Percentiles rank a stretch among this genome's conserved stretches.
Conservation (phyloP, 2,113 vertebrate genomes). For the Rafetus swinhoei region DNA sequence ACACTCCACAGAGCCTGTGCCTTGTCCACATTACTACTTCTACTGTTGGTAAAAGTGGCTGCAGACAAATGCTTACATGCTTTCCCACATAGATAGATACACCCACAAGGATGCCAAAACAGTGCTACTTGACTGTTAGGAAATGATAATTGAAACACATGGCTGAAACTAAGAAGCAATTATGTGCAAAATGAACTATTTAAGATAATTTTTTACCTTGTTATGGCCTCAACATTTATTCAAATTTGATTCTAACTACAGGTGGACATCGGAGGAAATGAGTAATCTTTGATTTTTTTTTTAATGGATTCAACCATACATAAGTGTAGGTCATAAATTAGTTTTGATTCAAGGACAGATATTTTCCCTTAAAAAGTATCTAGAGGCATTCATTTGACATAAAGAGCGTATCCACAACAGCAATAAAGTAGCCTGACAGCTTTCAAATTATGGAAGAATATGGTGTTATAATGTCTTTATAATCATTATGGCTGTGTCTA, state of each 20-base stretch:
- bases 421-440: slow-evolving; percentile 32
- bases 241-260: not conserved
- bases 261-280: not conserved
- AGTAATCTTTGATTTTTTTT: not conserved
- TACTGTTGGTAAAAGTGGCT: not conserved
- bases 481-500: not conserved
- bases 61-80: not conserved
- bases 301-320: not conserved
- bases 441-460: slow-evolving; percentile 30
- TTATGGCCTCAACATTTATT: not conserved
- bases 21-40: not conserved
- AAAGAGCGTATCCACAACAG: not conserved
- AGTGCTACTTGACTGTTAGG: not conserved
- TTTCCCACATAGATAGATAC: not conserved
- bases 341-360: not conserved
- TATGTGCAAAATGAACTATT: not conserved
- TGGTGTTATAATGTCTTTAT: not conserved
- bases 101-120: not conserved
- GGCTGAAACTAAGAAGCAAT: not conserved
- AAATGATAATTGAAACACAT: not conserved
- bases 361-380: not conserved
- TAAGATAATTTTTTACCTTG: not conserved
- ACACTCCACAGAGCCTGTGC: not conserved
- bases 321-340: slow-evolving; percentile 30
- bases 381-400: not conserved